Base-by-base conservation (phyloP, 2,797 vertebrate genomes). In the Eulemur mongoz region DNA sequence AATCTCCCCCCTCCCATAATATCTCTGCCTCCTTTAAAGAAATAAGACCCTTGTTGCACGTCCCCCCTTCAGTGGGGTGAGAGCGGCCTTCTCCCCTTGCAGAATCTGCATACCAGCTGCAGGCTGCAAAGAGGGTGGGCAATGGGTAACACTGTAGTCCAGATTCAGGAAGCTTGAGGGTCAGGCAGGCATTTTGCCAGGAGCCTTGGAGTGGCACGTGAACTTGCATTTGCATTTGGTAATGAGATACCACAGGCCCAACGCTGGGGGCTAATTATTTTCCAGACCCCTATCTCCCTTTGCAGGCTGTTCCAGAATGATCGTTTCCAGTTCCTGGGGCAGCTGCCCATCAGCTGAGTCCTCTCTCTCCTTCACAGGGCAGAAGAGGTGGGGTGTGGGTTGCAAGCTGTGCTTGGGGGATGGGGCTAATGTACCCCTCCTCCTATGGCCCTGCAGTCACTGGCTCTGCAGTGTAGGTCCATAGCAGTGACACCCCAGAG, bases 211-310 rank as follows among this genome's bases (percentile, higher is more conserved):
- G 97, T 89, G 96, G 89, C 81, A 32, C 35, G 14, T 97, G 43
- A 96, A 98, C 98, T 98, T 98, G 97, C 91, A 98, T 99, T 98
- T 98, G 97, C 92, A 98, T 98, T 98, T 98, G 95, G 94, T 98
- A 98, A 99, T 98, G 98, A 98, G 98, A 98, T 92, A 75, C 76
- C 94, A 86, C 54, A 79, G 96, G 90, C 94, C 84, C 90, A 84
- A 88, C 0, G 18, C 91, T 80, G 92, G 95, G 97, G 94, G 95
- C 93, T 97, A 97, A 97, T 98, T 97, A 95, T 97, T 95, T 94
- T 52, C 35, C n/a, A 95, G 87, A 73, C 87, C 84, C 76, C 87
- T 96, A 73, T 97, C 94, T 96, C 92, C 70, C 69, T 96, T 87
- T 75, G 83, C 97, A 97, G 95, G 57, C 95, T 88, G 63, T 35